phyloP scores from a whole-genome alignment of 1,140 invertebrate species.

The Ceratina calcarata region DNA sequence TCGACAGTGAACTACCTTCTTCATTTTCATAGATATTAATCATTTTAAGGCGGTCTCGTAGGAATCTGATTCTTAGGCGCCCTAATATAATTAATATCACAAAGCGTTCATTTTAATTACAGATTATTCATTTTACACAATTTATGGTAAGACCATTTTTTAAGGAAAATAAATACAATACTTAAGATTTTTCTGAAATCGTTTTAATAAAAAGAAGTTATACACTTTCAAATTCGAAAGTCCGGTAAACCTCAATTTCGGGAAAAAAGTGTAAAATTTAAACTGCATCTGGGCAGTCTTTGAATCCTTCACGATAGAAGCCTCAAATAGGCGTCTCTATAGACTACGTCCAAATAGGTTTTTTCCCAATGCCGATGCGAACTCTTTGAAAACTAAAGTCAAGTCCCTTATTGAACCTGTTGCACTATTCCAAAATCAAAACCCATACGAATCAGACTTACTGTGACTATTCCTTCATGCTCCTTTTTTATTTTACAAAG shows the following conservation, averaged over 20 bases:
- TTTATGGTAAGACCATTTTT: too few relatives aligned
- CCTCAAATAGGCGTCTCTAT: background rate
- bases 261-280: background rate
- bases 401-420: conserved; percentile 25
- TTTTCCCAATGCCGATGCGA: background rate
- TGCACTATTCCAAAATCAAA: background rate
- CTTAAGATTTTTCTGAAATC: too few relatives aligned
- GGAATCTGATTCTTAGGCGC: background rate
- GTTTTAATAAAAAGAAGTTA: too few relatives aligned
- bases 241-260: background rate
- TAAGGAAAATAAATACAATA: too few relatives aligned
- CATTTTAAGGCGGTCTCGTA: background rate
- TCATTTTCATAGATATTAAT: conserved; percentile 10
- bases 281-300: background rate
- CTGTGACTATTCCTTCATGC: background rate
- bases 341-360: background rate
- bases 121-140: too few relatives aligned
- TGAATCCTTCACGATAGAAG: background rate
- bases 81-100: too few relatives aligned
- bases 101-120: too few relatives aligned
- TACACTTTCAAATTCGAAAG: background rate
- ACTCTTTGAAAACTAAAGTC: conserved; percentile 6
- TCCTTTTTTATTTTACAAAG: background rate
- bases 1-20: background rate
- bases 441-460: background rate